Base-by-base conservation (phyloP, 2,113 vertebrate genomes). In the Microcebus lehilahytsara region DNA sequence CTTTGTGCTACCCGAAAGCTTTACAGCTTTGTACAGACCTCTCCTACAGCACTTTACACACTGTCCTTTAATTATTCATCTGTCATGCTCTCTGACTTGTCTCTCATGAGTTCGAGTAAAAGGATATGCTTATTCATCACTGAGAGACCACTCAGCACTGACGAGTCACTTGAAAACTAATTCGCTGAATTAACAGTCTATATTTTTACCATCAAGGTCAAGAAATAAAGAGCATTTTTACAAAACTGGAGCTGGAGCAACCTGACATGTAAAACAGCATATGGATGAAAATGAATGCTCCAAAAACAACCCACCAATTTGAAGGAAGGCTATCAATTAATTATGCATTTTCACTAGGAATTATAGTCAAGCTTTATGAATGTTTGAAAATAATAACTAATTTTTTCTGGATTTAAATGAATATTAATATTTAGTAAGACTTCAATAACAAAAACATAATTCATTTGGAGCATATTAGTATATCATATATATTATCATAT, bases 381-480 rank as follows among this genome's bases (percentile, higher is more conserved):
- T 91, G 23, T 71, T 89, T 85, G 30, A 49, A 85, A 85, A 88
- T 10, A 78, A 13, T 40, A 62, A n/a, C 9, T 86, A 30, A 13
- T 37, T n/a, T 91, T 95, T 58, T 84, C 67, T 91, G 71, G 56
- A 51, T 79, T 91, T 37, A 83, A 95, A 87, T 91, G 78, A 89
- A 85, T 95, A 9, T 64, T 74, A 25, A n/a, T 56, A 80, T 51
- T 78, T 95, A 93, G n/a, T 69, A 93, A 19, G 8, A 81, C 1
- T 71, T 93, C 12, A 93, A 87, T 32, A 71, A 58, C 37, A 90
- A 72, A 94, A 78, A 6, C 27, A 77, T 25, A 64, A 46, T 49
- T 34, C n/a, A 62, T 49, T 72, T 20, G 37, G 46, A 92, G 53
- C 80, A 27, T 81, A 34, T 71, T 34, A 23, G 9, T n/a, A n/a